These are phyloP conservation scores for Dendrolimus punctatus DNA, from an alignment of 1,140 invertebrate genomes.

Conservation along the genomic window DNA sequence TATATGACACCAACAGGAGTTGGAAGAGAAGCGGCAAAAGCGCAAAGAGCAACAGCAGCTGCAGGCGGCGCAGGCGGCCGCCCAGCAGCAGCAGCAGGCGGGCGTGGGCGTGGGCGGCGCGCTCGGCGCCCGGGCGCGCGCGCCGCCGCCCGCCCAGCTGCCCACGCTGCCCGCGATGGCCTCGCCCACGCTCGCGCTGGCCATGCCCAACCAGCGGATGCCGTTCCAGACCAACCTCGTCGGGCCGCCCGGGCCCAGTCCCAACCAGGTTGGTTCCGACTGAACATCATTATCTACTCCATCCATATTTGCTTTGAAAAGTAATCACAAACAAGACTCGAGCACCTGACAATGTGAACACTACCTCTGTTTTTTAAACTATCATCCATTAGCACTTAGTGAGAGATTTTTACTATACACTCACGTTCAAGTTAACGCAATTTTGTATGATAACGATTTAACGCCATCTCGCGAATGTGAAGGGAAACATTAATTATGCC, in stretches of 20 bases:
- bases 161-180: slow-evolving; percentile 69
- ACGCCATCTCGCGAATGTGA: no score
- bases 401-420: no score
- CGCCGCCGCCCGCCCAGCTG: background rate
- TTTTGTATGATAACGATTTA: no score
- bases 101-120: slow-evolving; percentile 37
- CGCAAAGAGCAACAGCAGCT: slow-evolving; percentile 79
- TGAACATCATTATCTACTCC: no score
- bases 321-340: no score
- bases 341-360: no score
- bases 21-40: slow-evolving; percentile 91
- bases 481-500: no score
- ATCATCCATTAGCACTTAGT: no score
- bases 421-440: no score
- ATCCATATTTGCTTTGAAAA: background rate
- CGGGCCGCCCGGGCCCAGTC: slow-evolving; percentile 79
- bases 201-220: slow-evolving; percentile 73
- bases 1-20: slow-evolving; percentile 70
- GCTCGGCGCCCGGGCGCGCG: slow-evolving; percentile 25
- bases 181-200: slow-evolving; percentile 75
- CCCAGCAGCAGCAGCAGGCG: slow-evolving; percentile 14
- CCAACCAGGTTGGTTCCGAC: slow-evolving; percentile 61
- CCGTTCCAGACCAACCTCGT: slow-evolving; percentile 75
- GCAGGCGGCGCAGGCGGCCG: slow-evolving; percentile 29
- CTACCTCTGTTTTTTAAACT: no score